Base-by-base conservation (phyloP, 2,113 vertebrate species). In the Hemiscyllium ocellatum region DNA sequence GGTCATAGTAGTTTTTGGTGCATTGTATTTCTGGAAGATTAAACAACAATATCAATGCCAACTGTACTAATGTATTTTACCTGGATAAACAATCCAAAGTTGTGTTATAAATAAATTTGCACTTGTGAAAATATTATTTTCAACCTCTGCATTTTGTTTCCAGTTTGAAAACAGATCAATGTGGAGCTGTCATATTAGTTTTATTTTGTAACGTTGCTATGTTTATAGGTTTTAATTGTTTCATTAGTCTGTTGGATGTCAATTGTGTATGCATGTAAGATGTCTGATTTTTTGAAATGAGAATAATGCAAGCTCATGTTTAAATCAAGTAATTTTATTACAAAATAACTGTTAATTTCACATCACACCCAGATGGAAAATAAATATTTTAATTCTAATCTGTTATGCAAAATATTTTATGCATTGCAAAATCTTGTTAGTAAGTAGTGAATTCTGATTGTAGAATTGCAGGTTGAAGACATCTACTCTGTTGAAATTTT, bases 401-500 rank as follows among this genome's bases (percentile, higher is more conserved):
- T 37, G 37, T 37, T 19, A 33, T n/a, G 76, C n/a, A 37, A 6
- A 83, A 83, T 42, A 4, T 83, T 83, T 83, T 83, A 19, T 83
- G 37, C 3, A 83, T 47, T 83, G 17, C 42, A 37, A 83, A 47
- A 42, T 42, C 2, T 26, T 70, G 1, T 50, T 26, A 70, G 66
- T 50, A 72, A 95, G 10, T 95, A 37, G 47, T 96, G 42, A 96
- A 52, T 94, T 97, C 52, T 97, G 42, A 95, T 97, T 96, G 95
- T 97, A 98, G 96, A 97, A 91, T 97, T 97, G 80, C 97, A 99
- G 96, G 97, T 98, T 96, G 99, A 99, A 96, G 99, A 99, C 95
- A 97, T 99, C 97, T 99, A 98, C 96, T 98, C 98, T 95, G 98
- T 99, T 97, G 99, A 99, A 97, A 97, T 99, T 96, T 98, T 99